These are phyloP conservation scores for Garra rufa DNA, from an alignment of 2,113 vertebrate genomes.

Conservation along the genomic window DNA sequence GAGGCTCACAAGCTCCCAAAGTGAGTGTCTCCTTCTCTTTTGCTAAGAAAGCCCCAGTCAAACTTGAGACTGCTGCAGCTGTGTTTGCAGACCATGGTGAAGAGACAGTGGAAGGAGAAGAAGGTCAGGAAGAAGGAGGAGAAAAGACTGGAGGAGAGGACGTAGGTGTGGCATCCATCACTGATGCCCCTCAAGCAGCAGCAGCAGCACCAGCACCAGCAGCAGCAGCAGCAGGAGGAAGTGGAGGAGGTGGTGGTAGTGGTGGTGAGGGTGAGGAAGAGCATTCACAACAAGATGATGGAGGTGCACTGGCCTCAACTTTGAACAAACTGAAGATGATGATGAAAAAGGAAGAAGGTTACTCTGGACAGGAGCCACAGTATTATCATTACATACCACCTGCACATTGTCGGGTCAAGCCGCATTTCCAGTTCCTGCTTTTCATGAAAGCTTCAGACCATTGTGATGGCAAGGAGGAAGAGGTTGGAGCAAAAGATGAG, in stretches of 20 bases:
- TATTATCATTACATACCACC: constrained; percentile 98
- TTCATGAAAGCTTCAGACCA: constrained; percentile 97
- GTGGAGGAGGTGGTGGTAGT: background rate
- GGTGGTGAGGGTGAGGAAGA: constrained; percentile 50
- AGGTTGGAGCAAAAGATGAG: constrained; percentile 65
- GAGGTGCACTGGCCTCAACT: constrained; percentile 85
- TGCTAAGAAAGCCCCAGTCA: constrained; percentile 94
- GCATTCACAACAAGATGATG: constrained; percentile 82
- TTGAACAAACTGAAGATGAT: constrained; percentile 94
- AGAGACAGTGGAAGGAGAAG: constrained; percentile 82
- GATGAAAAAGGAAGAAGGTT: constrained; percentile 93
- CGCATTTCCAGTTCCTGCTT: constrained; percentile 95
- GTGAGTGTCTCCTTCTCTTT: constrained; percentile 97
- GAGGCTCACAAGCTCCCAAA: constrained; percentile 75
- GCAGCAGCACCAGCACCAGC: constrained; percentile 56
- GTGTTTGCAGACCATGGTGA: constrained; percentile 92
- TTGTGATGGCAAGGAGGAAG: constrained; percentile 71
- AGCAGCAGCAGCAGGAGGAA: constrained; percentile 44
- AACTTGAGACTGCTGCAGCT: constrained; percentile 92
- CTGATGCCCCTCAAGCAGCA: constrained; percentile 72
- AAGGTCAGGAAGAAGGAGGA: constrained; percentile 79
- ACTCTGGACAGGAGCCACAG: constrained; percentile 84
- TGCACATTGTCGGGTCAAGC: constrained; percentile 95
- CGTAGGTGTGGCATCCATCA: constrained; percentile 67
- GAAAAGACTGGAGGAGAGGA: constrained; percentile 75